phyloP scores from a whole-genome alignment of 2,113 vertebrate genomes.

The Poecile atricapillus region DNA sequence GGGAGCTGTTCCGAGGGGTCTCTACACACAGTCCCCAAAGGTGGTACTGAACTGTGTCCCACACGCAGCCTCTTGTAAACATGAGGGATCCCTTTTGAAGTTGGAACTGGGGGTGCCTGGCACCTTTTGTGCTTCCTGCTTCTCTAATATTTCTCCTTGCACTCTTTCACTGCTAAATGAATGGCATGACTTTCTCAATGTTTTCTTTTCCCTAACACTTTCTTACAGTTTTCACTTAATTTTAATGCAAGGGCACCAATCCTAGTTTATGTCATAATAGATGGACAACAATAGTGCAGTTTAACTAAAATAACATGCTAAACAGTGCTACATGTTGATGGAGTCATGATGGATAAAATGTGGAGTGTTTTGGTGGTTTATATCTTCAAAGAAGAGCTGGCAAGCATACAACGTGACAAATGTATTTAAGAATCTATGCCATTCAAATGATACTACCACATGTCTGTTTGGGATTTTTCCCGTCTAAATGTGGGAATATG shows the following conservation, averaged over 20 bases:
- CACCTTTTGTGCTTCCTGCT: not conserved
- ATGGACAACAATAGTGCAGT: slow-evolving; percentile 38
- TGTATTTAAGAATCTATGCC: slow-evolving; percentile 68
- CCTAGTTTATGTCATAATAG: slow-evolving; percentile 58
- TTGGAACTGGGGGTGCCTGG: not conserved
- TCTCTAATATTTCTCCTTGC: not conserved
- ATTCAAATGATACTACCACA: slow-evolving; percentile 61
- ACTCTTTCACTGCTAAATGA: not conserved
- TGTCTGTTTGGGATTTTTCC: slow-evolving; percentile 72
- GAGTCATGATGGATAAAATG: slow-evolving; percentile 56
- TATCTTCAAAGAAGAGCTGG: slow-evolving; percentile 68
- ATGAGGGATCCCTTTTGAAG: not conserved
- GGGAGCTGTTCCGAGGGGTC: not conserved
- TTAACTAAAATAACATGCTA: slow-evolving; percentile 61
- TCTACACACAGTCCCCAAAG: not conserved
- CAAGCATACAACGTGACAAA: slow-evolving; percentile 63
- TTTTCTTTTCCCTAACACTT: not conserved
- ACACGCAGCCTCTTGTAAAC: not conserved
- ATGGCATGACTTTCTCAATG: not conserved
- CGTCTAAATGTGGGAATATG: slow-evolving; percentile 51
- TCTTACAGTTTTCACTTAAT: slow-evolving; percentile 7
- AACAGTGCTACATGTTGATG: slow-evolving; percentile 39
- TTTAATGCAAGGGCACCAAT: slow-evolving; percentile 34
- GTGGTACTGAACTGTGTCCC: not conserved
- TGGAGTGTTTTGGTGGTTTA: slow-evolving; percentile 59